These are phyloP conservation scores for Clavelina lepadiformis DNA, from an alignment of 23 tunicate species.

Conservation along the genomic window DNA sequence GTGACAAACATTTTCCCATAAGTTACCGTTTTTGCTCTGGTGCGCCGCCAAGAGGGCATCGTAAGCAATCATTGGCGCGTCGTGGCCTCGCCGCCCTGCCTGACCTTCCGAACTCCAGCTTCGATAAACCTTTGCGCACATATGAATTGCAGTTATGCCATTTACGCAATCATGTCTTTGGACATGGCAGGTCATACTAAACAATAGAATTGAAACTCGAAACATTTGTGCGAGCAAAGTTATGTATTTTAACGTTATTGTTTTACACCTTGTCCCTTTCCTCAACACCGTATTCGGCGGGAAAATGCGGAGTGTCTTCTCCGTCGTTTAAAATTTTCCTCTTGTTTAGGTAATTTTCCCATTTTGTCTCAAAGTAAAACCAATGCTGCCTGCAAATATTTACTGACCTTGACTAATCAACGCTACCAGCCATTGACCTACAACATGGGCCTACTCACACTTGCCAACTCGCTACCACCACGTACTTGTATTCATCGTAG, in stretches of 20 bases:
- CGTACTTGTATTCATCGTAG: slow-evolving; percentile 31
- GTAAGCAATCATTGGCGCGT: slow-evolving; percentile 47
- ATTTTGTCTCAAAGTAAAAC: slow-evolving; percentile 38
- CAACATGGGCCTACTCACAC: too few species aligned
- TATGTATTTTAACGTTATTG: too few species aligned
- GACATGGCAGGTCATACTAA: too few species aligned
- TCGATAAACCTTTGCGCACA: slow-evolving; percentile 12
- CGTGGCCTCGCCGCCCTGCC: slow-evolving; percentile 37
- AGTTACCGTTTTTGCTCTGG: slow-evolving; percentile 16
- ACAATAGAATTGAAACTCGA: too few species aligned
- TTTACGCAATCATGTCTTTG: too few species aligned
- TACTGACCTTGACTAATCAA: too few species aligned
- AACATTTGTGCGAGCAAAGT: too few species aligned
- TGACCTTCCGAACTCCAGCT: slow-evolving; percentile 36
- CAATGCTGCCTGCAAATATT: slow-evolving; percentile 20
- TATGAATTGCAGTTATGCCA: too few species aligned
- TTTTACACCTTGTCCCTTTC: slow-evolving; percentile 35
- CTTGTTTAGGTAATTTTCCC: slow-evolving; percentile 17
- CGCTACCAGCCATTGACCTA: too few species aligned
- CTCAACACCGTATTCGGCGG: slow-evolving; percentile 17
- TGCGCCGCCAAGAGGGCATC: slow-evolving; percentile 25
- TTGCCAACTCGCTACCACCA: too few species aligned
- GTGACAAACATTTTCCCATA: slow-evolving; percentile 23
- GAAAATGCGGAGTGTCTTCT: slow-evolving; percentile 17
- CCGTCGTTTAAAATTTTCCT: slow-evolving; percentile 24